Evolutionary conservation across 2,888 invertebrate genomes (phyloP).

Genomic region (Polydrusus cervinus): DNA sequence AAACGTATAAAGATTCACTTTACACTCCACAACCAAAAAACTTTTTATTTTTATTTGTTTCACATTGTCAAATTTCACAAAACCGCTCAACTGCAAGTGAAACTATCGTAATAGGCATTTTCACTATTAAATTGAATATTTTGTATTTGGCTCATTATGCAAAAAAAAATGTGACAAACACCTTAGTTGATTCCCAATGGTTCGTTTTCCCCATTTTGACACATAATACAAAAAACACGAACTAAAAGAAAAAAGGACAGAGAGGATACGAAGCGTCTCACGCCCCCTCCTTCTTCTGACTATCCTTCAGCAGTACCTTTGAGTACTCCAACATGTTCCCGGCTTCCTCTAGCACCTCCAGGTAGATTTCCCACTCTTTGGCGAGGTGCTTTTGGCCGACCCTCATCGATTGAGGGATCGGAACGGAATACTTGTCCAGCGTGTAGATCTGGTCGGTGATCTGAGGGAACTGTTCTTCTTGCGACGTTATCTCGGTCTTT

Average conservation of each 20-base stretch:
- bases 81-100: no score
- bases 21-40: no score
- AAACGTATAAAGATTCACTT: no score
- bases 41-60: no score
- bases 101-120: no score
- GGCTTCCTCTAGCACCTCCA: constrained; percentile 80
- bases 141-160: no score
- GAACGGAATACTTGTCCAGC: constrained; percentile 84
- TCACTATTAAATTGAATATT: no score
- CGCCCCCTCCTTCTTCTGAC: not conserved
- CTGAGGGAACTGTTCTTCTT: constrained; percentile 83
- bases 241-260: not conserved
- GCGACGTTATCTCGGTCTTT: constrained; percentile 76
- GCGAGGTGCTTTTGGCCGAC: constrained; percentile 76
- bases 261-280: constrained; percentile 9
- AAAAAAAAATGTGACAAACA: no score
- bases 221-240: no score
- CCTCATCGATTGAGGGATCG: constrained; percentile 77
- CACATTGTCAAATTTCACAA: no score
- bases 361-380: constrained; percentile 81
- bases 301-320: constrained; percentile 72
- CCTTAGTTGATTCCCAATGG: no score
- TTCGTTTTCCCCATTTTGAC: no score
- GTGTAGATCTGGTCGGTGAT: constrained; percentile 84
- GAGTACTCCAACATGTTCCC: constrained; percentile 83